Evolutionary conservation across 2,113 vertebrate species (phyloP).

Genomic region (Oxygymnocypris stewartii): DNA sequence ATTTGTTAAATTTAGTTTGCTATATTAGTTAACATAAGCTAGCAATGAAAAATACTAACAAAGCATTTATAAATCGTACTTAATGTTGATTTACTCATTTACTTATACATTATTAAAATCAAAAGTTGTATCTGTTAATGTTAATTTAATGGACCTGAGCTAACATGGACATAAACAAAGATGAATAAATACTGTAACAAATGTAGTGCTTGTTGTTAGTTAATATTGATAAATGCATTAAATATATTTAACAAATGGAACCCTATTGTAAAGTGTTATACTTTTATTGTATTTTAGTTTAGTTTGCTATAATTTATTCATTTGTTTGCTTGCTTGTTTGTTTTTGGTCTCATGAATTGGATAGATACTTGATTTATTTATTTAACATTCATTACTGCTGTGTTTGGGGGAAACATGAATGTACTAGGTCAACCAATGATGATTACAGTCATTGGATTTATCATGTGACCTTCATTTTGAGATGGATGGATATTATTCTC

Average conservation of each 20-base stretch:
- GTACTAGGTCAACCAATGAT: conserved; percentile 51
- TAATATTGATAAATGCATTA: background rate
- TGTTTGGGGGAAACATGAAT: background rate
- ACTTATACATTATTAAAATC: background rate
- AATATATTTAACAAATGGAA: background rate
- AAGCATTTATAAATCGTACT: background rate
- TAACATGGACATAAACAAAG: background rate
- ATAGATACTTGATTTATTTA: background rate
- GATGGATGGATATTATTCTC: conserved; percentile 49
- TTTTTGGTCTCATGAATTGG: too few relatives aligned
- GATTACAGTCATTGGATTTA: conserved; percentile 68
- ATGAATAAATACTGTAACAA: background rate
- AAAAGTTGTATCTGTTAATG: background rate
- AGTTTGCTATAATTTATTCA: too few relatives aligned
- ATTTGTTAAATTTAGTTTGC: background rate
- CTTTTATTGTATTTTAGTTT: background rate
- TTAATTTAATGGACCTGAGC: background rate
- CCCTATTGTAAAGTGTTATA: background rate
- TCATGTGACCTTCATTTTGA: conserved; percentile 65
- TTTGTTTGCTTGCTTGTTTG: too few relatives aligned
- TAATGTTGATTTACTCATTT: background rate
- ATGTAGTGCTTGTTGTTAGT: background rate
- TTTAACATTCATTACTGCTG: background rate
- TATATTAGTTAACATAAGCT: background rate
- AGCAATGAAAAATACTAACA: background rate